Conservation (phyloP, 1,140 invertebrate species). For the Neotoxoptera formosana region DNA sequence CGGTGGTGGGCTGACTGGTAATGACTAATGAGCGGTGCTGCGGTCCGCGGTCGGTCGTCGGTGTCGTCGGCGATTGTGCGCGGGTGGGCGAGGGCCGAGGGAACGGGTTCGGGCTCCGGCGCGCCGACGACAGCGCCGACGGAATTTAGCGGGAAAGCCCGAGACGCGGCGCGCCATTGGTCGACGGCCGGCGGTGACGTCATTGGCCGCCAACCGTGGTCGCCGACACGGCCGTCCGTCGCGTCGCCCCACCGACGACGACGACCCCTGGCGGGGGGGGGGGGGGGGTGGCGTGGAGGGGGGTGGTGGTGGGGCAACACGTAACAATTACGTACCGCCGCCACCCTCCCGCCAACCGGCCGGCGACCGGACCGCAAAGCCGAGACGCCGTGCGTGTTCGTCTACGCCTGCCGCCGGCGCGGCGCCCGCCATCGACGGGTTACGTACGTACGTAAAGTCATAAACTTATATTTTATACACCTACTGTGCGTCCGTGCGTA, state of each 20-base stretch:
- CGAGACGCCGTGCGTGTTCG: not conserved
- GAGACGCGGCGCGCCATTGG: not conserved
- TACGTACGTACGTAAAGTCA: not conserved
- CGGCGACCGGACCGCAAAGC: not conserved
- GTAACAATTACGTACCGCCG: not conserved
- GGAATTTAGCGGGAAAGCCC: not conserved
- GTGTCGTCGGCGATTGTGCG: too few species aligned
- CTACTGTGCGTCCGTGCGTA: too few species aligned
- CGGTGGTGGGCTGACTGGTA: too few species aligned
- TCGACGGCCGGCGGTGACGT: not conserved
- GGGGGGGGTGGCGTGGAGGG: too few species aligned
- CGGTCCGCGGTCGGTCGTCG: too few species aligned
- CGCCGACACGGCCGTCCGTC: not conserved
- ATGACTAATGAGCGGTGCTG: too few species aligned
- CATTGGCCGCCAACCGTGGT: not conserved
- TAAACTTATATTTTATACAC: too few species aligned
- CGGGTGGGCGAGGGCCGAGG: not conserved
- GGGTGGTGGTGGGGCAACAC: not conserved
- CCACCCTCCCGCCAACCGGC: not conserved
- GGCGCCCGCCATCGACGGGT: not conserved
- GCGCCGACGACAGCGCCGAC: not conserved
- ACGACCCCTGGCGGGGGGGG: not conserved
- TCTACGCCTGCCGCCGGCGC: not conserved
- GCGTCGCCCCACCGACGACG: not conserved
- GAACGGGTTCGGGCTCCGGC: not conserved